These are phyloP conservation scores for Cydia splendana DNA, from an alignment of 1,140 invertebrate species.

Conservation along the genomic window DNA sequence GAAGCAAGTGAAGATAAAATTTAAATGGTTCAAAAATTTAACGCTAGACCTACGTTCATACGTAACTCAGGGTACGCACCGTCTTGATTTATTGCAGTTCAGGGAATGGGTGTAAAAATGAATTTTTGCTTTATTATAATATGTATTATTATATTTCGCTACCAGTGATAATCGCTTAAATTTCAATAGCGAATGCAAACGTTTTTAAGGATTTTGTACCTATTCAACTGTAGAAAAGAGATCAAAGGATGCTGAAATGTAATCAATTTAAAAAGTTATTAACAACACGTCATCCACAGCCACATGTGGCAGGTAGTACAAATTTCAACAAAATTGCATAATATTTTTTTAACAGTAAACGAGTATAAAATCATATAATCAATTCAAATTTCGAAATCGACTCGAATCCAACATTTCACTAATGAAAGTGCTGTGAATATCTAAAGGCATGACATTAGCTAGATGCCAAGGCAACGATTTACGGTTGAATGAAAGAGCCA, in stretches of 20 bases:
- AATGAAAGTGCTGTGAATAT: too few relatives aligned
- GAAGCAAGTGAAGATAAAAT: not conserved
- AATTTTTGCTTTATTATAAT: conserved; percentile 9
- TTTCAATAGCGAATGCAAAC: conserved; percentile 6
- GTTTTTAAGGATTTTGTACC: not conserved
- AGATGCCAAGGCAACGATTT: too few relatives aligned
- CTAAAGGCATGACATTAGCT: too few relatives aligned
- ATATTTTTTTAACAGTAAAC: too few relatives aligned
- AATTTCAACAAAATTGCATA: not conserved
- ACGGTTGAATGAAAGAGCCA: too few relatives aligned
- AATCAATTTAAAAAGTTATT: too few relatives aligned
- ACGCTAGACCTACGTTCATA: conserved; percentile 11
- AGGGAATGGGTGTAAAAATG: conserved; percentile 17
- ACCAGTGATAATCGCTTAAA: conserved; percentile 15
- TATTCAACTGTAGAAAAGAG: not conserved
- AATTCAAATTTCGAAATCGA: too few relatives aligned
- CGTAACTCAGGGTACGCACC: conserved; percentile 12
- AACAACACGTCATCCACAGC: not conserved
- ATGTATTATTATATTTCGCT: not conserved
- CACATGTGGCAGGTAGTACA: not conserved
- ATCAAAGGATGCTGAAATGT: too few relatives aligned
- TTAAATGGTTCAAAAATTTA: not conserved
- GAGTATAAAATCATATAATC: too few relatives aligned
- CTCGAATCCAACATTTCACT: too few relatives aligned
- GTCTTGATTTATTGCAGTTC: conserved; percentile 26